Evolutionary conservation across 2,888 invertebrate genomes (phyloP).

Genomic region (Trilocha varians): DNA sequence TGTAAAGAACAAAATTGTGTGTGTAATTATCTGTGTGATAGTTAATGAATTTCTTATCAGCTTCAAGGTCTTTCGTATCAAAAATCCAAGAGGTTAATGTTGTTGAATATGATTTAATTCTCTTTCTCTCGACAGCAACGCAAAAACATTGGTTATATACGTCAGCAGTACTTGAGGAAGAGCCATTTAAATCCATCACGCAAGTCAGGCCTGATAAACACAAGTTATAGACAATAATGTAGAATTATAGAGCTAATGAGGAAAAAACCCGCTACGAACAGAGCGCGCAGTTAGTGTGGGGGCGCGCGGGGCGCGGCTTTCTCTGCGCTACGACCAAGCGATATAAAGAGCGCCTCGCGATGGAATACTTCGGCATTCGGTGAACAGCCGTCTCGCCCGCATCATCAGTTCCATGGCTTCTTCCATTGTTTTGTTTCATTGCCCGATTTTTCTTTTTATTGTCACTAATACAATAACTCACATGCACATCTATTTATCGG

Average conservation of each 20-base stretch:
- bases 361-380: conserved; percentile 70
- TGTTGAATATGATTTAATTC: background rate
- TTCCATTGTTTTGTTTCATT: conserved; percentile 42
- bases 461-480: conserved; percentile 55
- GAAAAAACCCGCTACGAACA: conserved; percentile 67
- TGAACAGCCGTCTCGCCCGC: conserved; percentile 70
- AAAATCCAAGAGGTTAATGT: background rate
- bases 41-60: conserved; percentile 6
- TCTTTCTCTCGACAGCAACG: background rate
- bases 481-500: conserved; percentile 51
- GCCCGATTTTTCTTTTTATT: conserved; percentile 38
- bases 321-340: conserved; percentile 56
- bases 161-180: no score
- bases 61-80: background rate
- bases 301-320: conserved; percentile 67
- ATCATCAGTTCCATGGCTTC: conserved; percentile 47
- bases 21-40: conserved; percentile 27
- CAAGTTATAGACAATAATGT: conserved; percentile 51
- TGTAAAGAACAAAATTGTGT: no score
- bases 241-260: conserved; percentile 66
- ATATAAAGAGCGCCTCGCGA: conserved; percentile 69
- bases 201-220: conserved; percentile 58
- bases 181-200: conserved; percentile 24
- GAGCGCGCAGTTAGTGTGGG: conserved; percentile 45
- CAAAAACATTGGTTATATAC: background rate